Base-by-base conservation (phyloP, 1,140 invertebrate genomes). In the Brachionus angularis region DNA sequence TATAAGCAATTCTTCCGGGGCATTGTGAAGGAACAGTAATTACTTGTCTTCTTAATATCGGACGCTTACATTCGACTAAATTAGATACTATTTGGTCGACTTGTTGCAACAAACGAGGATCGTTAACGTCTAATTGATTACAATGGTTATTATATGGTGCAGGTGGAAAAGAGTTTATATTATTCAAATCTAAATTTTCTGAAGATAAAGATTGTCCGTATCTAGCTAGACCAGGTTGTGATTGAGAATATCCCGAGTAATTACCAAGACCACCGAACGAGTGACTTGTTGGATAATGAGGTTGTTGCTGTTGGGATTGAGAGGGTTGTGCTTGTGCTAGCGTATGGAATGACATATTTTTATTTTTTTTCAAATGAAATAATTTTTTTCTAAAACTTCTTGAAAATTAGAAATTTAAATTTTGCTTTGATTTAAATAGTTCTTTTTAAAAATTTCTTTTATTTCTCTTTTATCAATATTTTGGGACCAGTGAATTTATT, bases 1-100 rank as follows among this genome's bases (percentile, higher is more conserved):
- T 18, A 34, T 50, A 67, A 12, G 62, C 62, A 23, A 67, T 42
- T 34, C 62, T 33, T 7, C 62, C 62, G 14, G 62, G 62, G 18
- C 62, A 67, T 47, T 18, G 62, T n/a, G 62, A 46, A 14, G 62
- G 62, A 29, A 67, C 62, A 27, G 62, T 47, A 23, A 67, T 50
- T 2, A 67, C 62, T 67, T 67, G 62, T 25, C 62, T 23, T 36
- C 62, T 46, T 5, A 67, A 12, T 21, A 67, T 67, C 12, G 62
- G 62, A 21, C 62, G 18, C 23, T 67, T 67, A 33, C 62, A 67
- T n/a, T 67, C 62, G 8, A n/a, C 29, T 8, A 67, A 33, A 10
- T 42, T 27, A 33, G 42, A 27, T 27, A 67, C 42, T 23, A 67
- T 67, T 50, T 67, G 62, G 27, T 67, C 62, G 29, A 67, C 36